Evolutionary conservation across 2,113 vertebrate genomes (phyloP).

Genomic region (Onychostruthus taczanowskii): DNA sequence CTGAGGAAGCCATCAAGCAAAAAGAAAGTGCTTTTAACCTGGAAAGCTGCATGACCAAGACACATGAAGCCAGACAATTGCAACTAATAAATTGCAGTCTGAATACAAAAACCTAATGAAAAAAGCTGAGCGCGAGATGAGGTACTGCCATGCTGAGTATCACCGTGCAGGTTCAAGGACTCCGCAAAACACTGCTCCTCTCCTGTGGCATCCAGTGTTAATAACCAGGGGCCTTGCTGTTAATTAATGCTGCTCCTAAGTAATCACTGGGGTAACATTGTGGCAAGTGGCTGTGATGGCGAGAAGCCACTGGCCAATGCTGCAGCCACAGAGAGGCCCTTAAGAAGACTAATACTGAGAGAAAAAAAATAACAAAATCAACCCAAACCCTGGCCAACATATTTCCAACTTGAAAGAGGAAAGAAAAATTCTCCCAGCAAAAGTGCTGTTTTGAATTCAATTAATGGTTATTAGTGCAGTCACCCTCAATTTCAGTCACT

Average conservation of each 20-base stretch:
- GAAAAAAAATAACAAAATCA: background rate
- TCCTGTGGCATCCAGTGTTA: background rate
- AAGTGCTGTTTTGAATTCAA: background rate
- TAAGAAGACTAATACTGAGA: background rate
- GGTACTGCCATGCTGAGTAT: background rate
- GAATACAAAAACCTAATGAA: background rate
- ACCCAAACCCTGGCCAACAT: background rate
- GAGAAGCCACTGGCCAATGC: background rate
- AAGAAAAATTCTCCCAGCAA: background rate
- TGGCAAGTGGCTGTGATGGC: background rate
- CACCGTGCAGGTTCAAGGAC: background rate
- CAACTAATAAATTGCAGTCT: background rate
- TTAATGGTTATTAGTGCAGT: background rate
- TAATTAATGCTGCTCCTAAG: background rate
- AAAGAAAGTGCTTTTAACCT: background rate
- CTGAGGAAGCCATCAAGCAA: background rate
- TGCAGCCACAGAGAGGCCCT: background rate
- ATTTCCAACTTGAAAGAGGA: background rate
- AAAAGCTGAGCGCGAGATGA: background rate
- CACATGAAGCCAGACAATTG: background rate
- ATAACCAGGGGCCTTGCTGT: background rate
- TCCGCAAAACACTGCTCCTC: background rate
- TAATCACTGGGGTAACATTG: background rate
- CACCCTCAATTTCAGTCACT: background rate
- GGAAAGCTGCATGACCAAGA: background rate